Evolutionary conservation across 2,888 invertebrate species (phyloP), one percentile per base, ranked within the genome.

Genomic region (Cephus rjabovi): DNA sequence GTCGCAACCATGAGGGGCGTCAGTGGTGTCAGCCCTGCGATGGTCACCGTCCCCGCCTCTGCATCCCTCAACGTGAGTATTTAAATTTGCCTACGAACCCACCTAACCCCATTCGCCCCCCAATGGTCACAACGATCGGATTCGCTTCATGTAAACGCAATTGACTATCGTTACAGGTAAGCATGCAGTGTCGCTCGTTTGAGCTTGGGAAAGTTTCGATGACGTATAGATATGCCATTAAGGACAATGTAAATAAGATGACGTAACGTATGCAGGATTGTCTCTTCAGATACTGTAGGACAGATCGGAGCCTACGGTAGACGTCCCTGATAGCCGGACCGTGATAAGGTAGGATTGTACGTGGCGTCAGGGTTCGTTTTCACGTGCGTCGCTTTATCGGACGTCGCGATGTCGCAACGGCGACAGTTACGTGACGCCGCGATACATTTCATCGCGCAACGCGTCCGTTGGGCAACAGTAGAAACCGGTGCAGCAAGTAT

Each of bases 21-120:
- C 81, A 86, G 84, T 77, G 82, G 81, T 69, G 86, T 86, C 80
- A 86, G 85, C 81, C 86, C 87, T 77, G 82, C 84, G 78, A 85
- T 87, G 86, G 86, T 89, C 81, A 88, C 86, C 79, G 85, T 89
- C 35, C 89, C 90, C 79, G 87, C 87, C 83, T 89, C 90, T 75
- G 84, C 87, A 77, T 89, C 89, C 56, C 82, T 89, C 71, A 89
- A 87, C 79, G 89, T 90, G 82, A 89, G 89, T 89, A 80, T 71
- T 31, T 31, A 15, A 71, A 71, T 71, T 71, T 0, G 6, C 71
- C 71, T 78, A 78, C 79, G 75, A 76, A 69, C 12, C 3, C 35
- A 12, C 79, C 80, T 81, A 81, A 83, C 81, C 83, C 83, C 81
- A 81, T 83, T 83, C 80, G 80, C 80, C 80, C 31, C 1, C 11